Conservation (phyloP, 2,113 vertebrate genomes). For the Siniperca knerii region DNA sequence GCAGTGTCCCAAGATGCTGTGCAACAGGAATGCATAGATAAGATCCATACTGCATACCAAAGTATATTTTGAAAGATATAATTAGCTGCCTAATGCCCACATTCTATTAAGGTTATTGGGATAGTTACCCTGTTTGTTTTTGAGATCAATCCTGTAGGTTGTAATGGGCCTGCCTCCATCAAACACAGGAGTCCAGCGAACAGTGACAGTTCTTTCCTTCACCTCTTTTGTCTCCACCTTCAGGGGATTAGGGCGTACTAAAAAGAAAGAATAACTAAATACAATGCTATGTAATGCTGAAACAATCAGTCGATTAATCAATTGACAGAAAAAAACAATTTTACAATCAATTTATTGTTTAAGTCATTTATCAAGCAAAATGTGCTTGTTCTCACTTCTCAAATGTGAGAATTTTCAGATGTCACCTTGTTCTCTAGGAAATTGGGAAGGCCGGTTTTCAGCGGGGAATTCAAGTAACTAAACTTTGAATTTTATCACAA, state of each 20-base stretch:
- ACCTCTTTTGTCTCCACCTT: slow-evolving; percentile 65
- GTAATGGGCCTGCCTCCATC: slow-evolving; percentile 70
- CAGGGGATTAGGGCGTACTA: slow-evolving; percentile 63
- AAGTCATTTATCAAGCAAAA: not conserved
- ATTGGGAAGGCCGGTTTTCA: not conserved
- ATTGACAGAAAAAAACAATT: not conserved
- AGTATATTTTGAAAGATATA: not conserved
- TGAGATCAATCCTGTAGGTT: slow-evolving; percentile 61
- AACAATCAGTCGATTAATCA: not conserved
- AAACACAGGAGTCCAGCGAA: slow-evolving; percentile 68
- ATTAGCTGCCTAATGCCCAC: not conserved
- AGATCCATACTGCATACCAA: not conserved
- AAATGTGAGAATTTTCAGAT: not conserved
- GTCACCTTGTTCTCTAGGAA: not conserved
- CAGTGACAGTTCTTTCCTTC: slow-evolving; percentile 61
- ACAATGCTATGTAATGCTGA: not conserved
- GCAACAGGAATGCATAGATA: not conserved
- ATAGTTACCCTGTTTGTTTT: slow-evolving; percentile 62
- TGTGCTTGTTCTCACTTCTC: not conserved
- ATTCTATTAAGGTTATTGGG: not conserved
- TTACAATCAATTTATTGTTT: not conserved
- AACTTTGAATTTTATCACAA: not conserved
- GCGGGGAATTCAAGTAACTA: no score
- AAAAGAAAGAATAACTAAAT: not conserved
- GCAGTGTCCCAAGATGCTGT: slow-evolving; percentile 69